These are phyloP conservation scores for Abramis brama DNA, from an alignment of 2,113 vertebrate species.

Conservation along the genomic window DNA sequence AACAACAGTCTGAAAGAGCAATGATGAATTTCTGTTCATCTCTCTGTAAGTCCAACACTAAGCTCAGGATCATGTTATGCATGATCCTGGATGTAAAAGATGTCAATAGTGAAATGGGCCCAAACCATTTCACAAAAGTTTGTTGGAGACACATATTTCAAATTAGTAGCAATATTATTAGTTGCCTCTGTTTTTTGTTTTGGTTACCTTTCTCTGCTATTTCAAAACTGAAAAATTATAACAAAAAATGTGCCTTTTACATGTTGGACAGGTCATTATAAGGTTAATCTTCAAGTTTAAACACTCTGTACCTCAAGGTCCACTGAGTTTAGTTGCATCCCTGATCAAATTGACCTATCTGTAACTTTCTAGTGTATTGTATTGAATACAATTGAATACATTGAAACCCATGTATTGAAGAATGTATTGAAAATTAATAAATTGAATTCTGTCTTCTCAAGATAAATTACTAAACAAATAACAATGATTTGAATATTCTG, in stretches of 20 bases:
- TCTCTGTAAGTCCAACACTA: not conserved
- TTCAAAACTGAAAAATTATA: not conserved
- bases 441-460: not conserved
- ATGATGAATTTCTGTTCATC: not conserved
- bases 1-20: slow-evolving; percentile 19
- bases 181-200: not conserved
- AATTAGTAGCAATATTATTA: not conserved
- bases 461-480: not conserved
- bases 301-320: not conserved
- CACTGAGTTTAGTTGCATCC: no score
- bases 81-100: not conserved
- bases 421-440: not conserved
- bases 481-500: not conserved
- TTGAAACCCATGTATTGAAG: no score
- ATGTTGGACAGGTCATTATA: not conserved
- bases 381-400: no score
- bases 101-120: not conserved
- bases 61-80: not conserved
- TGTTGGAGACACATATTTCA: not conserved
- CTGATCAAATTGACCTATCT: no score
- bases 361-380: no score
- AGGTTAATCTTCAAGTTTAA: not conserved
- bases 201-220: not conserved
- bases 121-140: not conserved
- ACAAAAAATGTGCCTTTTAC: not conserved